Conservation (phyloP, 2,113 vertebrate genomes). For the Athene cunicularia region DNA sequence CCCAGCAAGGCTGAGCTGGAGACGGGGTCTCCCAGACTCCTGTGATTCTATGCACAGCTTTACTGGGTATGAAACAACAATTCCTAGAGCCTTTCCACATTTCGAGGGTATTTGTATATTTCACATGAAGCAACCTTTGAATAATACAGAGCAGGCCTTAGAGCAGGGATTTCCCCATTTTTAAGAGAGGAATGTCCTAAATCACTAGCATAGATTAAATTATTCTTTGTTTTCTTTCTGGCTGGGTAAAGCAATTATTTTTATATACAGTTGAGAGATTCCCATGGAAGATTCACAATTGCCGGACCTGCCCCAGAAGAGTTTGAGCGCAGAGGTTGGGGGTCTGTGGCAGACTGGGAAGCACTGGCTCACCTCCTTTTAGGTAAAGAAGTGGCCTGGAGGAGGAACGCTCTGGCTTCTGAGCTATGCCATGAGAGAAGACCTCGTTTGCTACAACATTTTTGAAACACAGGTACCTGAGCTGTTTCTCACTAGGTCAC, state of each 20-base stretch:
- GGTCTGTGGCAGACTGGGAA: not conserved
- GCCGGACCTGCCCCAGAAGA: not conserved
- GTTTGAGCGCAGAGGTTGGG: not conserved
- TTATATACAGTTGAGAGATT: not conserved
- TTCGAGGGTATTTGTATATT: not conserved
- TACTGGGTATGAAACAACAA: not conserved
- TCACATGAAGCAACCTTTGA: not conserved
- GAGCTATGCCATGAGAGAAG: not conserved
- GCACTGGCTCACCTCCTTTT: not conserved
- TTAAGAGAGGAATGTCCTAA: not conserved
- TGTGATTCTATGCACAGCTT: not conserved
- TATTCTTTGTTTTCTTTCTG: not conserved
- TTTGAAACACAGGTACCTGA: not conserved
- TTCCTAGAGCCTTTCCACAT: not conserved
- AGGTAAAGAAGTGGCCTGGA: not conserved
- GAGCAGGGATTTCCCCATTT: not conserved
- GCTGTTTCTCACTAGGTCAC: not conserved
- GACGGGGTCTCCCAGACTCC: not conserved
- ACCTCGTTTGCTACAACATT: not conserved
- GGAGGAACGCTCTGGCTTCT: not conserved
- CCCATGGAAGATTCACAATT: not conserved
- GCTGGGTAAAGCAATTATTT: not conserved
- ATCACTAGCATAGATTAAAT: not conserved
- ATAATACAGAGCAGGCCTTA: not conserved
- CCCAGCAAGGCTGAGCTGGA: not conserved